Evolutionary conservation across 1,140 invertebrate genomes (phyloP).

Genomic region (Megalonaias nervosa): DNA sequence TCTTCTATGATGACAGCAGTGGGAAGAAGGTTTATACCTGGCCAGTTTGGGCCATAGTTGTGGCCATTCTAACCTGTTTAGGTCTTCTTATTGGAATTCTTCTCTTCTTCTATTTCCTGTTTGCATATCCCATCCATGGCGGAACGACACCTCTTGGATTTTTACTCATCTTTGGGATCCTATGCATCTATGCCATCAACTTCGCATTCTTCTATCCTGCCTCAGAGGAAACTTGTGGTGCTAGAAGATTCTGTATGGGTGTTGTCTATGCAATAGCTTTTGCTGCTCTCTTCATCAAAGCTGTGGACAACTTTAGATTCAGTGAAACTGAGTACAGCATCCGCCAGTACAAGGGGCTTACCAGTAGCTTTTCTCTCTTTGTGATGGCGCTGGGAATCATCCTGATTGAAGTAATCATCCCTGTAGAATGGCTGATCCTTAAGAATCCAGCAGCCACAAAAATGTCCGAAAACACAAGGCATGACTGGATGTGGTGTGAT

Average conservation of each 20-base stretch:
- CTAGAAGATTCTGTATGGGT: constrained; percentile 69
- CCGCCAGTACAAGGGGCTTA: constrained; percentile 55
- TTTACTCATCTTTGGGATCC: constrained; percentile 72
- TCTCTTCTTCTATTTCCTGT: constrained; percentile 71
- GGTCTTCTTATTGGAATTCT: constrained; percentile 67
- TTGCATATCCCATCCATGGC: constrained; percentile 68
- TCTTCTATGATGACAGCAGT: constrained; percentile 43
- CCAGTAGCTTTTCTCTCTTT: constrained; percentile 66
- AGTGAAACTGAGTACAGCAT: constrained; percentile 53
- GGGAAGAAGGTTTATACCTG: constrained; percentile 49
- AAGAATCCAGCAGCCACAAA: constrained; percentile 49
- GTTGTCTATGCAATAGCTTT: constrained; percentile 73
- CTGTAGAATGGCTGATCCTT: constrained; percentile 61
- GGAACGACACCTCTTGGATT: constrained; percentile 73
- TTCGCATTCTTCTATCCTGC: constrained; percentile 74
- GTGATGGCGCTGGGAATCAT: constrained; percentile 69
- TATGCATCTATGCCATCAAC: constrained; percentile 72
- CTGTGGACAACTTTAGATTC: constrained; percentile 71
- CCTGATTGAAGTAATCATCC: constrained; percentile 68
- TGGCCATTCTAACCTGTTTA: constrained; percentile 65
- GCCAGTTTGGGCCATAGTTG: constrained; percentile 66
- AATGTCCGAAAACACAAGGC: constrained; percentile 20
- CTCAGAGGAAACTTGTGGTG: constrained; percentile 67
- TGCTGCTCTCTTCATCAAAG: constrained; percentile 72
- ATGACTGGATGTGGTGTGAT: constrained; percentile 65